Percentiles rank a stretch among this genome's conserved stretches.
Evolutionary conservation across 1,140 invertebrate genomes (phyloP).

Genomic region (Brachionus calyciflorus): DNA sequence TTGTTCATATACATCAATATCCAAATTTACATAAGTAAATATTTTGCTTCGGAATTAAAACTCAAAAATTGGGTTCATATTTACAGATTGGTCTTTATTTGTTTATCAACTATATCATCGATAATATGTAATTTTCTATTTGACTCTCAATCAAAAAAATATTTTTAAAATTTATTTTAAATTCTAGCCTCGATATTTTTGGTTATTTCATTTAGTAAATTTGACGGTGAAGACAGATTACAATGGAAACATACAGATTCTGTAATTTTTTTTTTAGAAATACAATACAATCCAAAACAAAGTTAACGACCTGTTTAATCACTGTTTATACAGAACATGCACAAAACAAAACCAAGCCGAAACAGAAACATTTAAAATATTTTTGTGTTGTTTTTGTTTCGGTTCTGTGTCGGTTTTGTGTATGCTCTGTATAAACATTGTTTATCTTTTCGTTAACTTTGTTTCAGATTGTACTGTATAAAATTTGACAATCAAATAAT

Average conservation of each 20-base stretch:
- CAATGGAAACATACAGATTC: slow-evolving; percentile 66
- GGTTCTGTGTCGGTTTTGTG: too few species aligned
- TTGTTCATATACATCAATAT: background rate
- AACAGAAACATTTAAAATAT: too few species aligned
- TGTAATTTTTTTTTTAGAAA: slow-evolving; percentile 9
- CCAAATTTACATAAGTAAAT: background rate
- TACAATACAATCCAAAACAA: too few species aligned
- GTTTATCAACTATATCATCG: background rate
- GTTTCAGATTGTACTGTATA: too few species aligned
- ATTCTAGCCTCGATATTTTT: slow-evolving; percentile 59
- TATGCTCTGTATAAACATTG: too few species aligned
- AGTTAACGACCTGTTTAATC: too few species aligned
- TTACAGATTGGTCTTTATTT: background rate
- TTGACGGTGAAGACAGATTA: slow-evolving; percentile 59
- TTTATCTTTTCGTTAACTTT: too few species aligned
- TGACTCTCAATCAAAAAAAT: too few species aligned
- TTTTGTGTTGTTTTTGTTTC: too few species aligned
- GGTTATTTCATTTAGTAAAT: slow-evolving; percentile 64
- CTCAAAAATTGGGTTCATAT: background rate
- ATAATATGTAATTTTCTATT: too few species aligned
- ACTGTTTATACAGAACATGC: too few species aligned
- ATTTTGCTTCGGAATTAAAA: background rate
- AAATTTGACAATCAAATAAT: background rate
- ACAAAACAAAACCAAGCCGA: too few species aligned
- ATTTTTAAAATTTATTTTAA: background rate